Base-by-base conservation (phyloP, 2,888 invertebrate genomes). In the Heliconius erato region DNA sequence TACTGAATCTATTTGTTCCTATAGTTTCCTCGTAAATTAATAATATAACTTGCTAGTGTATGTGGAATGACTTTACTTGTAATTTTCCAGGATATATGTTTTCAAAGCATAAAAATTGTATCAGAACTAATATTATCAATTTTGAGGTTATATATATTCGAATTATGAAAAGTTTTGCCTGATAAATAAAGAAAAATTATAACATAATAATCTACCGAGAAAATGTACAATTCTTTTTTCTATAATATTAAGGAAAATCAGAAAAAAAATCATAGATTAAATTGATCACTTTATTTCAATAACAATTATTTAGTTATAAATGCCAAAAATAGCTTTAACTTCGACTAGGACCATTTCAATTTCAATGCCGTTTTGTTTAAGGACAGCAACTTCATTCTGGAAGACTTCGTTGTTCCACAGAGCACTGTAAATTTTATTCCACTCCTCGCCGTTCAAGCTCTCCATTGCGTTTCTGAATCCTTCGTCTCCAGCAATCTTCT, bases 381-480 rank as follows among this genome's bases (percentile, higher is more conserved):
- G 86, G 2, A 86, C 88, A 3, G 89, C 82, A 0, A 91, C 89
- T 85, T 94, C 94, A 3, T 88, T 87, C n/a, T 88, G 87, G 89
- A 94, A 95, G 0, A 86, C 87, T 9, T 91, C 90, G 82, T 86
- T 95, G 2, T 89, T 87, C 91, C 91, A 91, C 0, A 95, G 88
- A 26, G 92, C 92, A 16, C 59, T 59, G 83, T 90, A 92, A 11
- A 91, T 84, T 12, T 88, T 67, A 1, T 88, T 80, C 92, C 92
- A 95, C 81, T 94, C 94, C 0, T 92, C 92, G 35, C 92, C 90
- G 7, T 89, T 69, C 5, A 95, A 88, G 83, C 93, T 93, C 19
- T 91, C 91, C 76, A 95, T 90, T 23, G 94, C 92, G 16, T 63
- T 87, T 69, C 84, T 90, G 88, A 95, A 95, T 16, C 87, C 90